These are phyloP conservation scores for Psophia crepitans DNA, from an alignment of 2,113 vertebrate species.

Conservation along the genomic window DNA sequence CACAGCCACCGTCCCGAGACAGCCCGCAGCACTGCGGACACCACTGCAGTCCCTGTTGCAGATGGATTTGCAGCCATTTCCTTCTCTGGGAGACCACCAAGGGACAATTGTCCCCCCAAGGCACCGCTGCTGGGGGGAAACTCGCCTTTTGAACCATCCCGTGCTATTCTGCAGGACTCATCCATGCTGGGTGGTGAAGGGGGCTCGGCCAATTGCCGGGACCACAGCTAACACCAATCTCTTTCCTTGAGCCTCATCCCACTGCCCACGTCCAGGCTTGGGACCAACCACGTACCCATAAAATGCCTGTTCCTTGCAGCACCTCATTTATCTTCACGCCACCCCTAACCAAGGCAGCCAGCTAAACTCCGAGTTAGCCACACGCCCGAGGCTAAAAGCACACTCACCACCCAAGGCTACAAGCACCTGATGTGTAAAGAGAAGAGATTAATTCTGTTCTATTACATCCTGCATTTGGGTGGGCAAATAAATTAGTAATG, in stretches of 20 bases:
- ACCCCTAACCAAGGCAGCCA: accelerated
- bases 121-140: not conserved
- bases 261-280: not conserved
- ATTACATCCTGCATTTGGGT: not conserved
- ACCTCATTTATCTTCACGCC: not conserved
- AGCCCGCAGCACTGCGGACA: accelerated
- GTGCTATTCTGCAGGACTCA: not conserved
- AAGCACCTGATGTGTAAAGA: not conserved
- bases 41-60: not conserved
- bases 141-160: not conserved
- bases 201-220: accelerated
- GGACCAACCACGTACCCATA: not conserved
- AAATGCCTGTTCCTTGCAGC: not conserved
- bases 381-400: not conserved
- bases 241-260: not conserved
- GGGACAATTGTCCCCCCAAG: not conserved
- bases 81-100: not conserved
- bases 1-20: accelerated
- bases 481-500: conserved; percentile 30
- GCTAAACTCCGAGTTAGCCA: not conserved
- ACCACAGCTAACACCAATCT: not conserved
- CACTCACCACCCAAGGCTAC: not conserved
- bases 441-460: conserved; percentile 21
- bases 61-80: not conserved
- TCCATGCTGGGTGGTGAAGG: not conserved